These are phyloP conservation scores for Ennomos quercinarius DNA, from an alignment of 2,888 invertebrate genomes.

Conservation along the genomic window DNA sequence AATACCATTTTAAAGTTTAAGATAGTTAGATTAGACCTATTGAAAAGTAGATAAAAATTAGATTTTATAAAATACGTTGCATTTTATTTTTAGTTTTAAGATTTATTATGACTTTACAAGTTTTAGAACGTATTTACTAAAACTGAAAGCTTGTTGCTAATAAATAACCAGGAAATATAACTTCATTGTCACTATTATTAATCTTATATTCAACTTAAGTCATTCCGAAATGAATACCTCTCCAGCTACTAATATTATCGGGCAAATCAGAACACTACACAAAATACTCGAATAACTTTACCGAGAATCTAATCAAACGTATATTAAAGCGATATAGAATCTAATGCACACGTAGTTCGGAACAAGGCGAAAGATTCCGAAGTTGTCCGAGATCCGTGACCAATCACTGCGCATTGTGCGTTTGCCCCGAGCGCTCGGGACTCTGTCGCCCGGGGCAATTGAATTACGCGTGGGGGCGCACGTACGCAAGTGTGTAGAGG, in stretches of 20 bases:
- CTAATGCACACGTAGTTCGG: slow-evolving; percentile 28
- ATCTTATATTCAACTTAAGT: no score
- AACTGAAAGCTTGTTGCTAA: no score
- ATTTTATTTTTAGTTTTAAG: no score
- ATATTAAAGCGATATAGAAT: slow-evolving; percentile 27
- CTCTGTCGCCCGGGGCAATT: slow-evolving; percentile 37
- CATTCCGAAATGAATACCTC: no score
- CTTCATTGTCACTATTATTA: no score
- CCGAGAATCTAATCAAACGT: slow-evolving; percentile 21
- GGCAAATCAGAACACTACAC: slow-evolving; percentile 7
- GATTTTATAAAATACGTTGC: no score
- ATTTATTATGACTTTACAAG: no score
- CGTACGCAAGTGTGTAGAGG: slow-evolving; percentile 47
- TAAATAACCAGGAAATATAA: no score
- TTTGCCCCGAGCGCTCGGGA: slow-evolving; percentile 16
- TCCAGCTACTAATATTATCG: neutral
- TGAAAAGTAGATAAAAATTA: no score
- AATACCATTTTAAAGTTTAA: neutral
- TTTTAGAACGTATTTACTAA: no score
- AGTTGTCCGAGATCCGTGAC: slow-evolving; percentile 53
- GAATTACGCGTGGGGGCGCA: slow-evolving; percentile 47
- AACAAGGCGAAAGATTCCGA: slow-evolving; percentile 37
- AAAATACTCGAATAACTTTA: slow-evolving; percentile 6
- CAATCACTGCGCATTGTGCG: slow-evolving; percentile 76
- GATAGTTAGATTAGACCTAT: no score